A percentile compares a stretch with the other conserved stretches of the same genome.
Conservation (phyloP, 1,140 invertebrate genomes). For the Globodera rostochiensis region DNA sequence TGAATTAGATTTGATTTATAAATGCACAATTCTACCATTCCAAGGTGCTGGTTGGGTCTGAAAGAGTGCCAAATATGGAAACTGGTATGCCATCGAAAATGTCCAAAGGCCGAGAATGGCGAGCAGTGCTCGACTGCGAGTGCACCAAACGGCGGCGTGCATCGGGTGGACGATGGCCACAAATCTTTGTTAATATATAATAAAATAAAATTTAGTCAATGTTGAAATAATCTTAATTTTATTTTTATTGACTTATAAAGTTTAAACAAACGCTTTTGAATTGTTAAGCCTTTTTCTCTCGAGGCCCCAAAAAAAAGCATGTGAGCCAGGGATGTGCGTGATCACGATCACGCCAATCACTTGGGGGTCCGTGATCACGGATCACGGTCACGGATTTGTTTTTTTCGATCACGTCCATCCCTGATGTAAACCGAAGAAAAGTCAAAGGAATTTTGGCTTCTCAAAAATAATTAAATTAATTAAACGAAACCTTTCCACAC, state of each 20-base stretch:
- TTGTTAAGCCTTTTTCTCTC: too few relatives aligned
- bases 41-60: conserved; percentile 12
- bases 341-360: too few relatives aligned
- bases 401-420: too few relatives aligned
- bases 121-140: conserved; percentile 13
- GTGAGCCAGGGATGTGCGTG: too few relatives aligned
- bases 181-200: background rate
- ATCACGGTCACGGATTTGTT: too few relatives aligned
- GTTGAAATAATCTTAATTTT: background rate
- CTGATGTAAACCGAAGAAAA: too few relatives aligned
- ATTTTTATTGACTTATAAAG: too few relatives aligned
- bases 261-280: too few relatives aligned
- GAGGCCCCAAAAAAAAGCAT: too few relatives aligned
- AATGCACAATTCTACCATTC: background rate
- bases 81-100: conserved; percentile 25
- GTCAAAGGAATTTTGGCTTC: too few relatives aligned
- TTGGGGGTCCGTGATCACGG: too few relatives aligned
- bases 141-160: conserved; percentile 25
- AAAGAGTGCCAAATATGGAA: conserved; percentile 25
- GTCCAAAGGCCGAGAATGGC: conserved; percentile 21
- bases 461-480: too few relatives aligned
- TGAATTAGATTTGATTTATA: background rate
- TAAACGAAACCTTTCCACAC: conserved; percentile 20
- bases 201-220: background rate
- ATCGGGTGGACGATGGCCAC: conserved; percentile 15